A percentile compares a stretch with the other conserved stretches of the same genome.
These are phyloP conservation scores for Apocrypta bakeri DNA, from an alignment of 1,140 invertebrate species.

Conservation along the genomic window DNA sequence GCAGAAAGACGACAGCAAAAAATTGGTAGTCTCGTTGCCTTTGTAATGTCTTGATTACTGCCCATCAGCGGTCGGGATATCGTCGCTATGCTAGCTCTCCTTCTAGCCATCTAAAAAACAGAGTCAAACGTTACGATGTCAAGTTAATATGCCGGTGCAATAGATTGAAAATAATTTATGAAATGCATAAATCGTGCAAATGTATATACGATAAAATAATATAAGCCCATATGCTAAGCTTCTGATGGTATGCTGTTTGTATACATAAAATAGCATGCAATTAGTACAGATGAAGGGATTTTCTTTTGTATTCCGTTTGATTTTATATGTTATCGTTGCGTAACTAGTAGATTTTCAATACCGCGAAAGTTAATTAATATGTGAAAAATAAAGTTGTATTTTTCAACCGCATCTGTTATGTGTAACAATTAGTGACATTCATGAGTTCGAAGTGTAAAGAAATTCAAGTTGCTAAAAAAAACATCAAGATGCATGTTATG, in stretches of 20 bases:
- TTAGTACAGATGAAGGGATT: neutral
- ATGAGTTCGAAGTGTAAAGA: no score
- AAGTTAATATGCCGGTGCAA: slow-evolving; percentile 41
- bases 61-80: slow-evolving; percentile 67
- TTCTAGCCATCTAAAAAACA: slow-evolving; percentile 69
- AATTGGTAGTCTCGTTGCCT: slow-evolving; percentile 63
- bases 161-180: slow-evolving; percentile 24
- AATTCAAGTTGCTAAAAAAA: no score
- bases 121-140: slow-evolving; percentile 52
- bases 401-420: no score
- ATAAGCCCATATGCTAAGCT: slow-evolving; percentile 33
- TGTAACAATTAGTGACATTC: no score
- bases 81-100: slow-evolving; percentile 72
- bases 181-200: slow-evolving; percentile 32
- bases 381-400: neutral
- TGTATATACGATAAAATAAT: slow-evolving; percentile 4
- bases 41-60: slow-evolving; percentile 64
- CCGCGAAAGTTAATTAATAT: no score
- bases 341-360: neutral
- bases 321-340: neutral
- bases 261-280: slow-evolving; percentile 23
- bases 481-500: no score
- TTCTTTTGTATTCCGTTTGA: neutral
- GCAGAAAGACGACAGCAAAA: slow-evolving; percentile 18
- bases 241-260: slow-evolving; percentile 15